phyloP scores from a whole-genome alignment of 1,140 invertebrate species.

The Tribolium castaneum region DNA sequence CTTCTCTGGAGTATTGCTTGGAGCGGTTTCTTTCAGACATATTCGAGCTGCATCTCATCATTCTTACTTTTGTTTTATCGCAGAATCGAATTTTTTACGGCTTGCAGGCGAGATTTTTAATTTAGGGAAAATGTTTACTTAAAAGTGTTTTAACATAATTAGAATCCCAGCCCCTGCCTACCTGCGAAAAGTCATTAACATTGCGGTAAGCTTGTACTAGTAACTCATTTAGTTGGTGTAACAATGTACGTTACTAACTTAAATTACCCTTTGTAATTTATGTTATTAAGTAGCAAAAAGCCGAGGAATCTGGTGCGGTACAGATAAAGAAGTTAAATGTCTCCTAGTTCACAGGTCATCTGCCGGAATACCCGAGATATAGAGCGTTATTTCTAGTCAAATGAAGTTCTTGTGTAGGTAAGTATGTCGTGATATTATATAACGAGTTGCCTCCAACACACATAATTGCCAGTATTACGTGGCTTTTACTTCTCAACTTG shows the following conservation, averaged over 20 bases:
- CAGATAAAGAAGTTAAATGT: slow-evolving; percentile 60
- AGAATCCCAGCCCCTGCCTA: neutral
- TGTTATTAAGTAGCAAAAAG: slow-evolving; percentile 57
- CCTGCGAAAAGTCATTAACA: slow-evolving; percentile 34
- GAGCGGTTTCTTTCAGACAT: slow-evolving; percentile 27
- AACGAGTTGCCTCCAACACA: slow-evolving; percentile 17
- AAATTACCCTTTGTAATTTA: slow-evolving; percentile 51
- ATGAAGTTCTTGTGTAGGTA: slow-evolving; percentile 27
- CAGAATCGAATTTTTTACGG: too few relatives aligned
- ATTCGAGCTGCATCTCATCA: slow-evolving; percentile 45
- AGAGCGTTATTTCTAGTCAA: slow-evolving; percentile 31
- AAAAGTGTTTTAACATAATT: neutral
- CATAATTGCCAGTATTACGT: slow-evolving; percentile 32
- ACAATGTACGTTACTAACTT: slow-evolving; percentile 45
- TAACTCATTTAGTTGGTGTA: slow-evolving; percentile 46
- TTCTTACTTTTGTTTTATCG: slow-evolving; percentile 1
- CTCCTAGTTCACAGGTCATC: slow-evolving; percentile 37
- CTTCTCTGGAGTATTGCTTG: slow-evolving; percentile 44
- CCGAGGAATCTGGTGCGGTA: slow-evolving; percentile 46
- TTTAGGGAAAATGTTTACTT: too few relatives aligned
- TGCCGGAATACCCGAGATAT: slow-evolving; percentile 29
- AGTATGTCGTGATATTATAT: slow-evolving; percentile 17
- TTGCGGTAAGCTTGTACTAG: slow-evolving; percentile 40
- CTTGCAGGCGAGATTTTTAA: too few relatives aligned
- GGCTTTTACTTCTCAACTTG: slow-evolving; percentile 27